These are phyloP conservation scores for Harpalus rufipes DNA, from an alignment of 2,888 invertebrate genomes.

Conservation along the genomic window DNA sequence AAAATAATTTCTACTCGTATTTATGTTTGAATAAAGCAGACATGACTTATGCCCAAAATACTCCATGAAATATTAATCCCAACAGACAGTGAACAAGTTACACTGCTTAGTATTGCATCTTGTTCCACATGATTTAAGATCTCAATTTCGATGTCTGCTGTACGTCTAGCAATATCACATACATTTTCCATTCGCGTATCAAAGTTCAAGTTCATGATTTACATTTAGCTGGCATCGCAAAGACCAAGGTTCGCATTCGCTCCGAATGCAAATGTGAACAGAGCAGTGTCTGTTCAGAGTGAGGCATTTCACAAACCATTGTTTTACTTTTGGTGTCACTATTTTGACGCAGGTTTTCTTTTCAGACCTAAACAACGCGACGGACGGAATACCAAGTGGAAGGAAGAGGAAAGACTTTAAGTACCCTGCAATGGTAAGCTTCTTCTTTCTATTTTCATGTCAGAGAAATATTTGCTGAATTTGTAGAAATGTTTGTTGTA, in stretches of 20 bases:
- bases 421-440: constrained; percentile 26
- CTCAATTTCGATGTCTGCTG: not conserved
- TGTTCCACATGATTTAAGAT: constrained; percentile 22
- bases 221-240: constrained; percentile 55
- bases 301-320: constrained; percentile 51
- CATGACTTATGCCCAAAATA: not conserved
- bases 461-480: constrained; percentile 14
- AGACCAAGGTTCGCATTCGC: constrained; percentile 50
- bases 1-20: too few species aligned
- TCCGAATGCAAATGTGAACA: constrained; percentile 52
- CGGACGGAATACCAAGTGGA: constrained; percentile 39
- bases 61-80: not conserved
- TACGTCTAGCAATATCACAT: constrained; percentile 19
- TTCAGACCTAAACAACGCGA: constrained; percentile 51
- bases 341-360: constrained; percentile 59
- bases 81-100: constrained; percentile 10
- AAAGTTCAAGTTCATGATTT: constrained; percentile 65
- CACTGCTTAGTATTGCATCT: not conserved
- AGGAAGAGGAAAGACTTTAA: constrained; percentile 31
- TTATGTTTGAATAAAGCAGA: not conserved
- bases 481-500: not conserved
- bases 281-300: constrained; percentile 34
- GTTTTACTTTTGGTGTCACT: constrained; percentile 59
- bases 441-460: constrained; percentile 29
- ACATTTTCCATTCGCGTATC: constrained; percentile 44